Conservation (phyloP, 2,888 invertebrate genomes). For the Euplexia lucipara region DNA sequence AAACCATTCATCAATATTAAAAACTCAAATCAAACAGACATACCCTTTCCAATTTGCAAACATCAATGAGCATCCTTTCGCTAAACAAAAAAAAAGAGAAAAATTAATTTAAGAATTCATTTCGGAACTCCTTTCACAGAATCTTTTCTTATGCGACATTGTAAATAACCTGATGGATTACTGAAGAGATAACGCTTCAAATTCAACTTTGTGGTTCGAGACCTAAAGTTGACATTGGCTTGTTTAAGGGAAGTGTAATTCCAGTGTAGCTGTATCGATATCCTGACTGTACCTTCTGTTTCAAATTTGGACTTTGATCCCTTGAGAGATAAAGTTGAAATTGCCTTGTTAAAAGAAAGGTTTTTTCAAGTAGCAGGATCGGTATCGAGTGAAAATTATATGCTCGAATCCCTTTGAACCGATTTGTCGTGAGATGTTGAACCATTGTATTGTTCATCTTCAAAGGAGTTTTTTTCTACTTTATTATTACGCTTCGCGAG, state of each 20-base stretch:
- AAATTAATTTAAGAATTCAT: slow-evolving; percentile 83
- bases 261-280: slow-evolving; percentile 54
- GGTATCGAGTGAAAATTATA: slow-evolving; percentile 85
- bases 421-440: slow-evolving; percentile 77
- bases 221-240: slow-evolving; percentile 46
- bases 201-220: slow-evolving; percentile 43
- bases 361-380: slow-evolving; percentile 79
- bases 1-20: slow-evolving; percentile 40
- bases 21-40: slow-evolving; percentile 50
- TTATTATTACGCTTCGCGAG: slow-evolving; percentile 82
- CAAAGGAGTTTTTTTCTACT: slow-evolving; percentile 82
- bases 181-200: slow-evolving; percentile 24
- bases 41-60: slow-evolving; percentile 66
- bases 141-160: slow-evolving; percentile 76
- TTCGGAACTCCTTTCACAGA: slow-evolving; percentile 81
- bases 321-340: slow-evolving; percentile 28
- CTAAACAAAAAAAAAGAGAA: slow-evolving; percentile 72
- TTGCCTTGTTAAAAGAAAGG: slow-evolving; percentile 26
- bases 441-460: slow-evolving; percentile 83
- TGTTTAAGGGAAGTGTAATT: slow-evolving; percentile 34
- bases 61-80: slow-evolving; percentile 68
- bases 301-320: neutral
- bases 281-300: neutral
- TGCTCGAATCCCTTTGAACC: slow-evolving; percentile 80
- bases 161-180: slow-evolving; percentile 81